phyloP scores from a whole-genome alignment of 2,113 vertebrate species.

The Lepus europaeus region DNA sequence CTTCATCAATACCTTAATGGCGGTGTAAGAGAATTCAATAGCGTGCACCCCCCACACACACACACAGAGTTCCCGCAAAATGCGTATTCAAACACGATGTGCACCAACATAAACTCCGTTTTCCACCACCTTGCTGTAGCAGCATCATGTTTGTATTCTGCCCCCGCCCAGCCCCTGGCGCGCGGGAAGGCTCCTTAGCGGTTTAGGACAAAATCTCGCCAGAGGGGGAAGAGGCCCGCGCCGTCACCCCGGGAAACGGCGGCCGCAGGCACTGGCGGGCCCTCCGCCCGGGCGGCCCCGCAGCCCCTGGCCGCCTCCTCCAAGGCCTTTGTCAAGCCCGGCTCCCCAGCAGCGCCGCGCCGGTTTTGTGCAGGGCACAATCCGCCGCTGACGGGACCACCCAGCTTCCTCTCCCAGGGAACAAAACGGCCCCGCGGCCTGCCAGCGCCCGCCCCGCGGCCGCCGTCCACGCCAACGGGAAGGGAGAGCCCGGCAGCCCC shows the following conservation, averaged over 20 bases:
- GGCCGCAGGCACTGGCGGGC: constrained; percentile 29
- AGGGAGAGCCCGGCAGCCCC: constrained; percentile 73
- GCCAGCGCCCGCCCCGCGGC: constrained; percentile 74
- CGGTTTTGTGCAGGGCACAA: constrained; percentile 84
- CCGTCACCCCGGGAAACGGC: constrained; percentile 69
- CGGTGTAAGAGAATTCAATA: not conserved
- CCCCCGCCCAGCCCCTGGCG: not conserved
- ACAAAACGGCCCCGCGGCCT: constrained; percentile 82
- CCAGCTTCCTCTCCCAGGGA: constrained; percentile 82
- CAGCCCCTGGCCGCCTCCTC: constrained; percentile 2
- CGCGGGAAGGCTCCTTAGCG: not conserved
- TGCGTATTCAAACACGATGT: too few relatives aligned
- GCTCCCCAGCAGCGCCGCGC: constrained; percentile 66
- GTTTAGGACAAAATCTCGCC: not conserved
- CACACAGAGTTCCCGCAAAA: too few relatives aligned
- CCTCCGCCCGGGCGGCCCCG: not conserved
- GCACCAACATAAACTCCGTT: too few relatives aligned
- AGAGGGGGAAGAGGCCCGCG: not conserved
- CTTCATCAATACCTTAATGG: not conserved
- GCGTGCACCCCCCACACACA: not conserved
- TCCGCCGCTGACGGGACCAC: constrained; percentile 85
- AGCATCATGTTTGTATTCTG: too few relatives aligned
- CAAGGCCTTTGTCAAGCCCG: constrained; percentile 61
- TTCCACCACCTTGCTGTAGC: too few relatives aligned
- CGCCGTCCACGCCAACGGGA: constrained; percentile 59